Evolutionary conservation across 2,888 invertebrate species (phyloP), one percentile per base, ranked within the genome.

Genomic region (Tenthredo livida): DNA sequence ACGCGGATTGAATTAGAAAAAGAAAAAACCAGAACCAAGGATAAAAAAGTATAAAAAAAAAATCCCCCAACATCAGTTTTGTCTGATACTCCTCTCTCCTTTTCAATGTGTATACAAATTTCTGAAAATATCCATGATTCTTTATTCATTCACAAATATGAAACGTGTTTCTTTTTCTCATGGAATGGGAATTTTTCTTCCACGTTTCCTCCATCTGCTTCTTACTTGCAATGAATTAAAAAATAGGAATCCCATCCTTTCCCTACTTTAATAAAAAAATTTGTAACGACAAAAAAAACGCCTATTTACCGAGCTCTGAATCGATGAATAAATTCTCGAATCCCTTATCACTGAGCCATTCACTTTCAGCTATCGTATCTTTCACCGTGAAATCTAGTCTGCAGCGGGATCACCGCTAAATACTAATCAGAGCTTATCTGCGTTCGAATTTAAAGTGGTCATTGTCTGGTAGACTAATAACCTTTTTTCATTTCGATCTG

Each of bases 1-100:
- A 65, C 86, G n/a, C 61, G 15, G 25, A 37, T 3, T 37, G 80
- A 80, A 61, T 61, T 80, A 33, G 61, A 61, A 61, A 80, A 58
- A 12, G 80, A 80, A 21, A 80, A 37, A 61, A 40, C 21, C 29
- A 61, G 10, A 40, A 21, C 29, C 12, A 80, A 40, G 80, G 61
- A 54, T 54, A 75, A 25, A 12, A 75, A 25, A 10, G 75, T 75
- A 47, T 75, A 29, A 29, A 29, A 29, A 77, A 54, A n/a, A 40
- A 73, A 25, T 77, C 84, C 50, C 29, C 12, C 4, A 10, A 12
- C 2, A 25, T 61, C 9, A 58, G 9, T 21, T 58, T 58, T 58
- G 2, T 58, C 7, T 9, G 58, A 58, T 58, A 58, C n/a, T 58
- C 21, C 6, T 58, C 43, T 84, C 70, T 40, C 54, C 70, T 67